Conservation (phyloP, 2,888 invertebrate genomes). For the Gnatocerus cornutus region DNA sequence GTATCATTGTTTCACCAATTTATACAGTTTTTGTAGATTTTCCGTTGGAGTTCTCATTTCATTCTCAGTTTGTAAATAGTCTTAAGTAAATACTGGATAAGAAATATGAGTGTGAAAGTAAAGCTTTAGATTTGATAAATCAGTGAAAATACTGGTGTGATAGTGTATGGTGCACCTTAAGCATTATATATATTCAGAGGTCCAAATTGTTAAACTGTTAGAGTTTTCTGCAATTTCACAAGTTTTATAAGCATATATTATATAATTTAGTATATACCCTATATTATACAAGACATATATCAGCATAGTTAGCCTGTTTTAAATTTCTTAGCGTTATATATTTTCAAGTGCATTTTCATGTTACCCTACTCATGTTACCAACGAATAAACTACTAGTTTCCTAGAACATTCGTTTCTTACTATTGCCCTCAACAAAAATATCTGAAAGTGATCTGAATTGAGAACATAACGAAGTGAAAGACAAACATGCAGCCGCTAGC, state of each 20-base stretch:
- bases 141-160: constrained; percentile 69
- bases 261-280: constrained; percentile 68
- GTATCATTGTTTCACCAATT: constrained; percentile 25
- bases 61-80: constrained; percentile 28
- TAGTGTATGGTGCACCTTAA: constrained; percentile 71
- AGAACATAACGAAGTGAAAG: too few relatives aligned
- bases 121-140: constrained; percentile 54
- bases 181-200: constrained; percentile 69
- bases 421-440: constrained; percentile 6
- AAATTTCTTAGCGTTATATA: constrained; percentile 69
- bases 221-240: constrained; percentile 72
- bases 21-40: constrained; percentile 20
- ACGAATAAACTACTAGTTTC: constrained; percentile 72
- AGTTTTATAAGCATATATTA: constrained; percentile 71
- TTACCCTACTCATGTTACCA: constrained; percentile 70
- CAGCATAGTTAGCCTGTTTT: constrained; percentile 69
- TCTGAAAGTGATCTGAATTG: too few relatives aligned
- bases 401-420: constrained; percentile 58
- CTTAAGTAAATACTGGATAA: constrained; percentile 46
- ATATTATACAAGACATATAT: constrained; percentile 67
- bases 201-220: constrained; percentile 72
- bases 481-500: too few relatives aligned
- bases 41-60: background rate
- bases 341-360: constrained; percentile 71
- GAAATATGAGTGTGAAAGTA: constrained; percentile 49